Conservation (phyloP, 1,140 invertebrate genomes). For the Lycorma delicatula region DNA sequence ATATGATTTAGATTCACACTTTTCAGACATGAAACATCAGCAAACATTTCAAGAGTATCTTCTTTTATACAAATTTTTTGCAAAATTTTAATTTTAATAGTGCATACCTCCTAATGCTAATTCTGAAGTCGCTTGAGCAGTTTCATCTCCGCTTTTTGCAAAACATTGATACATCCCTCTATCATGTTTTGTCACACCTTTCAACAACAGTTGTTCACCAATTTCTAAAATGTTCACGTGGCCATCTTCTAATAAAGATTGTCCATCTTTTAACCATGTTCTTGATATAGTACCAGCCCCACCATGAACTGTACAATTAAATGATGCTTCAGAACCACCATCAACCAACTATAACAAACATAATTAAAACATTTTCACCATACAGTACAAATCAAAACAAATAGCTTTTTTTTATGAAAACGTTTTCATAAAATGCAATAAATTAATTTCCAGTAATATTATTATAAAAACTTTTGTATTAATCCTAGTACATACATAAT, state of each 20-base stretch:
- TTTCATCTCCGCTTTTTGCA: slow-evolving; percentile 66
- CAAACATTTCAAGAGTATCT: too few species aligned
- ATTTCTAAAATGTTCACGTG: slow-evolving; percentile 23
- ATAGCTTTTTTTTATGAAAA: too few species aligned
- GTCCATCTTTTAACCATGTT: slow-evolving; percentile 75
- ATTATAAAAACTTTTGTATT: too few species aligned
- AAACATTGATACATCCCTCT: slow-evolving; percentile 85
- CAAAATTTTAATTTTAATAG: too few species aligned
- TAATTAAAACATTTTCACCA: too few species aligned
- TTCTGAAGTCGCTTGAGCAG: slow-evolving; percentile 72
- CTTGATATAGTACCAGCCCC: slow-evolving; percentile 59
- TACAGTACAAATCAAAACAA: too few species aligned
- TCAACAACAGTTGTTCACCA: slow-evolving; percentile 49
- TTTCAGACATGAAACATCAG: too few species aligned
- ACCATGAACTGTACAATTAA: slow-evolving; percentile 76
- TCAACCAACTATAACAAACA: slow-evolving; percentile 64
- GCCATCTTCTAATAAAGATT: slow-evolving; percentile 45
- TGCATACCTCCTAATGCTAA: slow-evolving; percentile 72
- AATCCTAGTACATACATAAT: too few species aligned
- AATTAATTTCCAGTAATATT: too few species aligned
- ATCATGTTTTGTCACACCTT: slow-evolving; percentile 62
- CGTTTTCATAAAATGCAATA: too few species aligned
- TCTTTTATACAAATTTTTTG: too few species aligned
- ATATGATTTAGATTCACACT: too few species aligned
- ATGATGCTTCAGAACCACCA: slow-evolving; percentile 65